Evolutionary conservation across 2,888 invertebrate species (phyloP).

Genomic region (Eustalomyia histrio): DNA sequence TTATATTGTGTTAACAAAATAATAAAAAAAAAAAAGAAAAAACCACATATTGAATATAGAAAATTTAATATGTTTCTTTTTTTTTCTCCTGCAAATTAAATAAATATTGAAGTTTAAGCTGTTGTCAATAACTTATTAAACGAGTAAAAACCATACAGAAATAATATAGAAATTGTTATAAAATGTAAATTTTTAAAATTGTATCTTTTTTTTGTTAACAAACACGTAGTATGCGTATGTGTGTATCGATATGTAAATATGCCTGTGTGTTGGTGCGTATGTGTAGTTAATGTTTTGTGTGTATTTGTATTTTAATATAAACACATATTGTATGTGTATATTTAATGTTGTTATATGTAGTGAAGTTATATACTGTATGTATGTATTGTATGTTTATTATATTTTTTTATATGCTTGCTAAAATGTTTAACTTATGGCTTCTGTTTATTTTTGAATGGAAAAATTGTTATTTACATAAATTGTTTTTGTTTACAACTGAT

Average conservation of each 20-base stretch:
- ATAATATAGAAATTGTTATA: neutral
- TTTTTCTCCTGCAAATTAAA: constrained; percentile 38
- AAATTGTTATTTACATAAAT: constrained; percentile 21
- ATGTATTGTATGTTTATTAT: constrained; percentile 11
- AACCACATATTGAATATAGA: constrained; percentile 28
- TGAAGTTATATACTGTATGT: neutral
- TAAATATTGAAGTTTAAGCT: constrained; percentile 33
- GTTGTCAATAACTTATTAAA: constrained; percentile 34
- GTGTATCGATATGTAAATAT: neutral
- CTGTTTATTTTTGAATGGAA: constrained; percentile 19
- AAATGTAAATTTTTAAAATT: neutral
- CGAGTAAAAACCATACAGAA: neutral
- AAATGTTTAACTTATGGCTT: constrained; percentile 49
- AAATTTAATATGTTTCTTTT: neutral
- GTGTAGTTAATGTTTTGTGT: neutral
- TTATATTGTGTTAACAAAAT: neutral
- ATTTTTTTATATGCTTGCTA: constrained; percentile 34
- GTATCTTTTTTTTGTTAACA: neutral
- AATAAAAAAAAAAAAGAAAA: neutral
- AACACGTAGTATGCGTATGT: neutral
- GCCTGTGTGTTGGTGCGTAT: neutral
- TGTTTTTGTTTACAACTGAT: constrained; percentile 11
- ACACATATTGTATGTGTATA: constrained; percentile 14
- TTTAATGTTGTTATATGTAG: neutral
- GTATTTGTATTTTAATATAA: neutral